Evolutionary conservation across 1,140 invertebrate genomes (phyloP).

Genomic region (Drosophila triauraria): DNA sequence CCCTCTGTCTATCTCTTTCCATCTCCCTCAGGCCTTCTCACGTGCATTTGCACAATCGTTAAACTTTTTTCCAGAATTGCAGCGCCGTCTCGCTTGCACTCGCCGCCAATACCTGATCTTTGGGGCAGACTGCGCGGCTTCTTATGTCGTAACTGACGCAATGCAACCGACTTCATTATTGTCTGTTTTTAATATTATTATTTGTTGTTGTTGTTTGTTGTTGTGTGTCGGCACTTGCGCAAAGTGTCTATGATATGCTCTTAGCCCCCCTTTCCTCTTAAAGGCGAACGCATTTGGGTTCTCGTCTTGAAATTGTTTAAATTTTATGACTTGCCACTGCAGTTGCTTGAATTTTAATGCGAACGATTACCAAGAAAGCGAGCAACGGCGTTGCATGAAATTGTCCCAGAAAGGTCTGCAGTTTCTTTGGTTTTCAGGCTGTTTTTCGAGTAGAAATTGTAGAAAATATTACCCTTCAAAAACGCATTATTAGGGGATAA

Average conservation of each 20-base stretch:
- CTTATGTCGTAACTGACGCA: constrained; percentile 56
- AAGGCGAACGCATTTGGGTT: constrained; percentile 18
- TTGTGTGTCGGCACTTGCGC: constrained; percentile 69
- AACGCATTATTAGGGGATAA: background rate
- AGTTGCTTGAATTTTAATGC: constrained; percentile 79
- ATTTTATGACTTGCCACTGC: constrained; percentile 74
- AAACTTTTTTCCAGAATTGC: constrained; percentile 58
- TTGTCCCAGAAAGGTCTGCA: constrained; percentile 23
- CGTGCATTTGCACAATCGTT: constrained; percentile 77
- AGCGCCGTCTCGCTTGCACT: constrained; percentile 18
- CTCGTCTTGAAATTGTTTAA: constrained; percentile 60
- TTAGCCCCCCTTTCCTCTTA: background rate
- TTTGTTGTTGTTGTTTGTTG: constrained; percentile 26
- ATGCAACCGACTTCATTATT: constrained; percentile 50
- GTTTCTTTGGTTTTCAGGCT: constrained; percentile 21
- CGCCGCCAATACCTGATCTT: constrained; percentile 19
- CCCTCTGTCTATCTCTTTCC: background rate
- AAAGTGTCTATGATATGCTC: constrained; percentile 64
- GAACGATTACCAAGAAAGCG: constrained; percentile 65
- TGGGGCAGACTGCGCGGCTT: constrained; percentile 57
- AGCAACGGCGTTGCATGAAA: constrained; percentile 32
- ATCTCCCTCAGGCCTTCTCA: constrained; percentile 11
- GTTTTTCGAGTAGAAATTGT: background rate
- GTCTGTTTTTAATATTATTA: constrained; percentile 15
- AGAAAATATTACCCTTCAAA: background rate